phyloP scores from a whole-genome alignment of 2,113 vertebrate genomes.

The Tupaia chinensis region DNA sequence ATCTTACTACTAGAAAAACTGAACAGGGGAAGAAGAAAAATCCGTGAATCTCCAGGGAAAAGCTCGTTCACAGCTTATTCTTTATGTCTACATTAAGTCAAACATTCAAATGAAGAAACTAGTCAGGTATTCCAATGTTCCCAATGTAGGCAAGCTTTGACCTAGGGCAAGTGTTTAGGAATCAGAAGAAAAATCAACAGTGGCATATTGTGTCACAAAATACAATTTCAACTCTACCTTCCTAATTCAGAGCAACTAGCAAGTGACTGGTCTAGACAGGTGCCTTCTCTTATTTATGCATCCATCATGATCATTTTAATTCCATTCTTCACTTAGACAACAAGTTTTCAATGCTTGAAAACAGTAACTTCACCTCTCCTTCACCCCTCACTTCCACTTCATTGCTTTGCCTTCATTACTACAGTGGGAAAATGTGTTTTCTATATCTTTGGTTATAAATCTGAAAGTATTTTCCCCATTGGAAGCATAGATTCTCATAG shows the following conservation, averaged over 20 bases:
- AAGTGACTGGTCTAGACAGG: background rate
- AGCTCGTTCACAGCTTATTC: background rate
- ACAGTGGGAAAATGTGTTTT: conserved; percentile 59
- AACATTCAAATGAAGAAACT: background rate
- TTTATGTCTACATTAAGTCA: background rate
- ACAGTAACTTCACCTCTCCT: conserved; percentile 58
- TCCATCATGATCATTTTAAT: background rate
- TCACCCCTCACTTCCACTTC: conserved; percentile 59
- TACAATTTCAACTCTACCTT: conserved; percentile 37
- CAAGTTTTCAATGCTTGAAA: conserved; percentile 51
- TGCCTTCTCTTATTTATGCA: background rate
- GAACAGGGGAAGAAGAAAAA: conserved; percentile 3
- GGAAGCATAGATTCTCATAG: conserved; percentile 21
- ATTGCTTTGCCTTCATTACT: conserved; percentile 17
- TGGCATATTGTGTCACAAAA: background rate
- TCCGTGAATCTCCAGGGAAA: background rate
- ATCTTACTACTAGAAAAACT: background rate
- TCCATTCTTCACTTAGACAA: background rate
- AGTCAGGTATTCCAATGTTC: background rate
- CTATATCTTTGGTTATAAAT: conserved; percentile 46
- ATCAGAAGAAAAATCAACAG: conserved; percentile 43
- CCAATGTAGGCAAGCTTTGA: background rate
- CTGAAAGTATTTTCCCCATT: conserved; percentile 52
- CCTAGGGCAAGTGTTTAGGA: conserved; percentile 4
- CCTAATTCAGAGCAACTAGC: background rate